Base-by-base conservation (phyloP, 2,797 vertebrate genomes). In the Tiaroga cobitis region DNA sequence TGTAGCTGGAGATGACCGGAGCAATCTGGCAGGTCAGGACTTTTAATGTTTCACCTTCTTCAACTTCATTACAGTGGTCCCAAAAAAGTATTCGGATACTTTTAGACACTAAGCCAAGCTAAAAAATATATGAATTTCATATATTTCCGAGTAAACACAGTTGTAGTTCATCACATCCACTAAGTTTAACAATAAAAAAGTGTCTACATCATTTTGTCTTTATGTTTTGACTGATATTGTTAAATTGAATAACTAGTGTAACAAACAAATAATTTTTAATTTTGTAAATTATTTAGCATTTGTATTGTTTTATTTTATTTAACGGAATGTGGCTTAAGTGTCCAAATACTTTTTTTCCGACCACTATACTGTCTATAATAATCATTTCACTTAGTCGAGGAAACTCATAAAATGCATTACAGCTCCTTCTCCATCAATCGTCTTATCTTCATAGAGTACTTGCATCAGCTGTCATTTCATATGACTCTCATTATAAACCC, bases 1-100 rank as follows among this genome's bases (percentile, higher is more conserved):
- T 16, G 97, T 99, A 81, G 97, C 98, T 0, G 98, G 97, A 85
- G 96, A 97, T 87, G 96, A 99, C 94, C 96, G 98, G 93, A 97
- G 96, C 96, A 96, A 90, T 90, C 90, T 99, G 90, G 98, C 98
- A 97, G 97, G 98, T 99, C 92, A 93, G 94, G 91, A 65, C 16
- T 5, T n/a, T 19, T 65, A 10, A 2, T 37, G 4, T 32, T 74
- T 59, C n/a, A 49, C 49, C 19, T 56, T 26, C 13, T 63, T 43
- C 1, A 29, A 7, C 1, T 63, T 43, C n/a, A 41, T 43, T 63
- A 78, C 8, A 61, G 2, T 18, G 34, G 34, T 24, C 24, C 4
- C 1, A 9, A 73, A 86, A 82, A 82, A 91, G 4, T 32, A 32
- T 32, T 51, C 11, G 18, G 32, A 49, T 18, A 32, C 21, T 8